Conservation (phyloP, 1,140 invertebrate species). For the Ladona fulva region DNA sequence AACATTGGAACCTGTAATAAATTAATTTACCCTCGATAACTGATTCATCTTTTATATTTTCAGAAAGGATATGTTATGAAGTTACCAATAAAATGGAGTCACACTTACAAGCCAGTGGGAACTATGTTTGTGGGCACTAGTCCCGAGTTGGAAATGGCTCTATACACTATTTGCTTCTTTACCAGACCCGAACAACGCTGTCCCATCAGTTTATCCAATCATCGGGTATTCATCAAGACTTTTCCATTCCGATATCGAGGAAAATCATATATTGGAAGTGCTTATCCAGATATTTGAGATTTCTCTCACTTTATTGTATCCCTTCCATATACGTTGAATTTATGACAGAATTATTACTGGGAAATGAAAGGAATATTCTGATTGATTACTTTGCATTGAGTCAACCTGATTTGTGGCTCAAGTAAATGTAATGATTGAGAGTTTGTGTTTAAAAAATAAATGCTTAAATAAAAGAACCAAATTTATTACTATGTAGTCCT, state of each 20-base stretch:
- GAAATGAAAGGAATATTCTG: no score
- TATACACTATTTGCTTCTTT: conserved; percentile 80
- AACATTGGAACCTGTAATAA: no score
- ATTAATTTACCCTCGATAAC: no score
- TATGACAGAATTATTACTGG: no score
- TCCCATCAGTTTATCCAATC: conserved; percentile 57
- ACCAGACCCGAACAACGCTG: conserved; percentile 59
- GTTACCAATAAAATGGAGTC: conserved; percentile 62
- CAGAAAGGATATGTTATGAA: conserved; percentile 74
- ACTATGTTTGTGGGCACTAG: conserved; percentile 83
- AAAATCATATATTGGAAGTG: conserved; percentile 67
- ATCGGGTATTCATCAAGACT: conserved; percentile 59
- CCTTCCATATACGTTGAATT: no score
- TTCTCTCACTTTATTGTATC: no score
- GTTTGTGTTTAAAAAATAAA: no score
- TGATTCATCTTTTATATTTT: conserved; percentile 29
- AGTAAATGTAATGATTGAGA: no score
- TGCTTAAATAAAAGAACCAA: no score
- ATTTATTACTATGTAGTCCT: no score
- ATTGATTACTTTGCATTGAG: no score
- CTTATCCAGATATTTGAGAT: conserved; percentile 61
- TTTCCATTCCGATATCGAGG: conserved; percentile 62
- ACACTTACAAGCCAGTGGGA: conserved; percentile 63
- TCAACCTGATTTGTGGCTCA: no score
- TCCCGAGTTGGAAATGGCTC: conserved; percentile 84